Evolutionary conservation across 2,888 invertebrate genomes (phyloP).

Genomic region (Lepidonotus clava): DNA sequence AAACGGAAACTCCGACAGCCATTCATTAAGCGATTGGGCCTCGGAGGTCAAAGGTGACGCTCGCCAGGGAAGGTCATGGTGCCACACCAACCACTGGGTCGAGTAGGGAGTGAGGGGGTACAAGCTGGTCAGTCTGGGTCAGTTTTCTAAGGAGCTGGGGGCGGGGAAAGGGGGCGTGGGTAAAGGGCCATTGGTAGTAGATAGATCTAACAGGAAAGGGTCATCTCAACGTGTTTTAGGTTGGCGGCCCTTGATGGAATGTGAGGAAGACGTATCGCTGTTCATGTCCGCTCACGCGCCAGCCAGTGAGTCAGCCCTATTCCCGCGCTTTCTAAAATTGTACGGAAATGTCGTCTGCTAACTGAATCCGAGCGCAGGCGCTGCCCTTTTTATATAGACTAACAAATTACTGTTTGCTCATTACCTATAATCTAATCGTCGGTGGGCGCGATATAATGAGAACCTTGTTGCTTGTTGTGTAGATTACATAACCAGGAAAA

Average conservation of each 20-base stretch:
- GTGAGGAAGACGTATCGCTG: neutral
- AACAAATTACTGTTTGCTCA: no score
- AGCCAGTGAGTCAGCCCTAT: neutral
- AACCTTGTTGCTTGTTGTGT: no score
- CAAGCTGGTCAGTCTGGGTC: neutral
- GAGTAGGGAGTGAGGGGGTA: neutral
- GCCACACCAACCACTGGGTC: neutral
- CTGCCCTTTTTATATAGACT: no score
- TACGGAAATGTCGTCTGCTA: neutral
- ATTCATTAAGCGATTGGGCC: conserved; percentile 23
- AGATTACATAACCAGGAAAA: no score
- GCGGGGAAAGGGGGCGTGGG: neutral
- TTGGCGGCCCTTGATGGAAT: neutral
- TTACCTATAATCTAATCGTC: no score
- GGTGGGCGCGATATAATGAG: no score
- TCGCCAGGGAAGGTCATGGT: neutral
- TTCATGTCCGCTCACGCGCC: neutral
- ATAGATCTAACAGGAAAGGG: neutral
- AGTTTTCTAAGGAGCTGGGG: no score
- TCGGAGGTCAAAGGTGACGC: neutral
- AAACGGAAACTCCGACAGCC: conserved; percentile 1
- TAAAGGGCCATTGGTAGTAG: neutral
- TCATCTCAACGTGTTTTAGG: neutral
- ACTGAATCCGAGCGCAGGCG: neutral
- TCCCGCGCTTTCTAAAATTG: no score